phyloP scores from a whole-genome alignment of 2,888 invertebrate species.

The Mythimna ferrago region DNA sequence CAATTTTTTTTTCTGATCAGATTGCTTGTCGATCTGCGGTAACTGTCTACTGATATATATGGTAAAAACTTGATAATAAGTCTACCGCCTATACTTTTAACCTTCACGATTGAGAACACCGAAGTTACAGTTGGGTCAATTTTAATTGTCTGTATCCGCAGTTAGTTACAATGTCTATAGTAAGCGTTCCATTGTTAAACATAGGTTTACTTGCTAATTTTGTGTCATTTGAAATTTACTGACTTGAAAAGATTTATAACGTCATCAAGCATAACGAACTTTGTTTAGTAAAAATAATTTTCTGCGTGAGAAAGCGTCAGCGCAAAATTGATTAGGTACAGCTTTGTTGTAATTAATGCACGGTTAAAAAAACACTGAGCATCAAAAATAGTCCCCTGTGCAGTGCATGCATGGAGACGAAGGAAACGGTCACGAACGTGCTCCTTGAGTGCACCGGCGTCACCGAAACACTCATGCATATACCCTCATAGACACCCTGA shows the following conservation, averaged over 20 bases:
- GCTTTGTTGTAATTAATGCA: not conserved
- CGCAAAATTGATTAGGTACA: not conserved
- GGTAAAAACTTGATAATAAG: not conserved
- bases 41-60: not conserved
- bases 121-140: constrained; percentile 2
- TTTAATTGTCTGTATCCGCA: constrained; percentile 25
- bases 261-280: not conserved
- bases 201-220: not conserved
- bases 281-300: constrained; percentile 4
- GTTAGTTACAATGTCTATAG: constrained; percentile 18
- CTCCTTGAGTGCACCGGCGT: too few species aligned
- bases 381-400: too few species aligned
- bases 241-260: not conserved
- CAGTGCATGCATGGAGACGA: too few species aligned
- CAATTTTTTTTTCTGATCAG: too few species aligned
- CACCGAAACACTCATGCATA: too few species aligned
- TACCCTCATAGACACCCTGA: too few species aligned
- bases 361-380: too few species aligned
- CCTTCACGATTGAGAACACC: constrained; percentile 9
- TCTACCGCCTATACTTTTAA: not conserved
- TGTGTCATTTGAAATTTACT: not conserved
- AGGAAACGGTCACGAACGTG: too few species aligned
- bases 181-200: not conserved
- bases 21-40: not conserved
- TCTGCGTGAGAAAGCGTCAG: not conserved